Evolutionary conservation across 2,888 invertebrate species (phyloP).

Genomic region (Diadegma fenestrale): DNA sequence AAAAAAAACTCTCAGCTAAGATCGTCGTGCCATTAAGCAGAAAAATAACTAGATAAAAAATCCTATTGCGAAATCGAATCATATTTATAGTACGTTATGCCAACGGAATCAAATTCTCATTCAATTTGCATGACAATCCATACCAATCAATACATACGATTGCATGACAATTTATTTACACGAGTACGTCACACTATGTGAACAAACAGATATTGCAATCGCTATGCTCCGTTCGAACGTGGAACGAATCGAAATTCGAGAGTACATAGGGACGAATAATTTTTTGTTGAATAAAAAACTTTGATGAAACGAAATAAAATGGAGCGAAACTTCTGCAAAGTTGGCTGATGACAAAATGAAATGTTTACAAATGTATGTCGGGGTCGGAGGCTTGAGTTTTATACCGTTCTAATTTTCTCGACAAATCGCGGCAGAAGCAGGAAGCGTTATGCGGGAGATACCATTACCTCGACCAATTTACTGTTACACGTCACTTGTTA

Average conservation of each 20-base stretch:
- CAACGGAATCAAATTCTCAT: conserved; percentile 6
- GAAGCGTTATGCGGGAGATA: conserved; percentile 13
- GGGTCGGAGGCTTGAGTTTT: not conserved
- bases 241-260: not conserved
- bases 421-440: conserved; percentile 4
- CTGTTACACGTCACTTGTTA: conserved; percentile 78
- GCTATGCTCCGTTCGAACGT: not conserved
- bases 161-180: not conserved
- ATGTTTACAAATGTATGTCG: not conserved
- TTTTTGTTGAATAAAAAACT: not conserved
- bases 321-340: not conserved
- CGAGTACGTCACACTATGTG: not conserved
- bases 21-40: not conserved
- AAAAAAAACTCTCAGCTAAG: not conserved
- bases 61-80: not conserved
- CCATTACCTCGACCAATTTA: conserved; percentile 48
- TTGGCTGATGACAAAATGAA: not conserved
- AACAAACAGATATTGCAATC: not conserved
- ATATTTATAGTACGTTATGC: not conserved
- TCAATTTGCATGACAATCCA: not conserved
- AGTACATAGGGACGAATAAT: not conserved
- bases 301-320: not conserved
- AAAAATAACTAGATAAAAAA: not conserved
- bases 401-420: not conserved
- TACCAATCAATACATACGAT: not conserved